Evolutionary conservation across 1,140 invertebrate species (phyloP), one percentile per base, ranked within the genome.

Genomic region (Hylaeus volcanicus): DNA sequence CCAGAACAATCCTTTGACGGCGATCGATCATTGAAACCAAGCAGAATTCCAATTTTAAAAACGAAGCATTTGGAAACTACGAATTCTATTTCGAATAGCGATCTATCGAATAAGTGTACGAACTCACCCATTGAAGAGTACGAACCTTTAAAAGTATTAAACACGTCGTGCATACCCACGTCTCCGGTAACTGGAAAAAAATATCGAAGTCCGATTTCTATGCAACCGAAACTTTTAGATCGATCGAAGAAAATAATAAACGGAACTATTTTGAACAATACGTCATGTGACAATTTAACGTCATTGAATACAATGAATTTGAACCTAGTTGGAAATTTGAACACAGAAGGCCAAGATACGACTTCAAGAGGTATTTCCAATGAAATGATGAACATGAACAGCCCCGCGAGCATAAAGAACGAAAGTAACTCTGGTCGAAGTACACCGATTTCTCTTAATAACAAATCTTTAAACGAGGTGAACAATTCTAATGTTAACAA

Each of bases 151-250:
- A 89, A 85, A 81, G 61, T 83, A 58, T 84, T 88, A 39, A 89
- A 78, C 45, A 77, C 86, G 8, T 85, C 88, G 5, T 80, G 87
- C 66, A 89, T 89, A 79, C 91, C 91, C 9, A 91, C 91, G 15
- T 92, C 92, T 5, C 92, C 92, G 6, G 65, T 93, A 5, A 92
- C 91, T 9, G 91, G 91, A 12, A 92, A 92, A 80, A 93, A 92
- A 69, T 92, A 92, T 74, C 88, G 92, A 48, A 91, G 90, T 76
- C 91, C 92, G 51, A 75, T 92, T 72, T 89, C 84, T 63, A 83
- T 83, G 66, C 87, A 90, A 72, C 15, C 88, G 39, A 88, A 88
- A 74, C 80, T 88, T 43, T 79, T 75, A 6, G 89, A 90, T 79
- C 83, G 86, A 45, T 74, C 83, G 14, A 89, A 83, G 51, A 91